These are phyloP conservation scores for Heterocephalus glaber DNA, from an alignment of 2,113 vertebrate genomes.

Conservation along the genomic window DNA sequence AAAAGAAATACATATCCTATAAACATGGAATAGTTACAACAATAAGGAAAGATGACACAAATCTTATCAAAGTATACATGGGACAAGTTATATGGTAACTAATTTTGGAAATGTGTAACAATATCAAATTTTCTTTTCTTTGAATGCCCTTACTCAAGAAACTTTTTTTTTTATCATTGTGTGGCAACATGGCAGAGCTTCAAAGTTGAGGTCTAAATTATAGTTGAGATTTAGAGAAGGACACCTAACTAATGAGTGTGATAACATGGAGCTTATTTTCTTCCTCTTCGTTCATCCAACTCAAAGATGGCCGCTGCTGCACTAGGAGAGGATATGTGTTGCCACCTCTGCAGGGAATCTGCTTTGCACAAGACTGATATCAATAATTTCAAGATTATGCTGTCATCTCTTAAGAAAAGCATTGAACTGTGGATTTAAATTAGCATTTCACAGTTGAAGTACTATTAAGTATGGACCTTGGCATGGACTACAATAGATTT, in stretches of 20 bases:
- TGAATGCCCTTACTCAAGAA: not conserved
- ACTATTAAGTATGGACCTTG: conserved; percentile 64
- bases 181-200: not conserved
- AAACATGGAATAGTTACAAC: not conserved
- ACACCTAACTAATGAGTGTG: not conserved
- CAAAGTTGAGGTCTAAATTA: not conserved
- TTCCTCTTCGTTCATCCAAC: not conserved
- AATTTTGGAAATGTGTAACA: not conserved
- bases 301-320: not conserved
- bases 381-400: conserved; percentile 73
- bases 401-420: conserved; percentile 74
- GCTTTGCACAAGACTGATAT: conserved; percentile 41
- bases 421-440: conserved; percentile 74
- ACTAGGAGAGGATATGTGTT: not conserved
- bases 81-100: not conserved
- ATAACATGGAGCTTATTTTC: not conserved
- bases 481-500: conserved; percentile 64
- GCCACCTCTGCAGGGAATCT: conserved; percentile 8
- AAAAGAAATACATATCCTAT: not conserved
- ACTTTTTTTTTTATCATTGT: not conserved
- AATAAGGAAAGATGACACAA: not conserved
- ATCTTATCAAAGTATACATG: not conserved
- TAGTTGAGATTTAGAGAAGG: not conserved
- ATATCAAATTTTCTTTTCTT: not conserved
- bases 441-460: conserved; percentile 75